Base-by-base conservation (phyloP, 1,140 invertebrate genomes). In the Papilio dardanus region DNA sequence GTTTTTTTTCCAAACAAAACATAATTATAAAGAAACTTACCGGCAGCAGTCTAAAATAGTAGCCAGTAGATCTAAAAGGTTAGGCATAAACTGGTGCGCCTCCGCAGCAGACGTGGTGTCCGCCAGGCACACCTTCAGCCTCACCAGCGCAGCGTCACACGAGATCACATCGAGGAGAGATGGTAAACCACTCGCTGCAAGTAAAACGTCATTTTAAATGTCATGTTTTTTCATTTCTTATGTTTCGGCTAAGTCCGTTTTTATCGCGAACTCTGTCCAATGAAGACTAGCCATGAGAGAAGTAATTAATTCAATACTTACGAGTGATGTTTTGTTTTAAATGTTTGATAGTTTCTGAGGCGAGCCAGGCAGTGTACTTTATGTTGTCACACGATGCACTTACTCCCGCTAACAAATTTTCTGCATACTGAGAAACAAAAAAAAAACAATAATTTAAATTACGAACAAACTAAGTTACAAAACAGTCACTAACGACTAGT, bases 341-440 rank as follows among this genome's bases (percentile, higher is more conserved):
- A 19, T 95, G 93, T 75, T 95, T 95, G 21, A 97, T 96, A 21
- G 95, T 96, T 87, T 95, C 95, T 77, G 96, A 96, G 0, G 96
- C 96, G 12, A 97, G 91, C 77, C 95, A 95, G 2, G 97, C 94
- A 76, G 97, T 96, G 87, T 96, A 97, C 83, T 90, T 89, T 46
- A 93, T 90, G 76, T 93, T 94, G 74, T 94, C 92, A 74, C 93
- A 94, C 0, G 91, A 90, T 35, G 86, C 76, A 68, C 90, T 92
- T 8, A 97, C 96, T 3, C 95, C 95, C 80, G 96, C 96, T 21
- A 98, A 85, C 50, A 98, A 91, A 79, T 95, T 95, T 83, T 97
- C 97, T 1, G 97, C 97, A 86, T 97, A 96, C 91, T 95, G 78
- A 40, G 78, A 40, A 86, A 80, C 58, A 67, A 73, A 76, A 76